These are phyloP conservation scores for Druon quercuslanigerum DNA, from an alignment of 1,140 invertebrate species.

Conservation along the genomic window DNA sequence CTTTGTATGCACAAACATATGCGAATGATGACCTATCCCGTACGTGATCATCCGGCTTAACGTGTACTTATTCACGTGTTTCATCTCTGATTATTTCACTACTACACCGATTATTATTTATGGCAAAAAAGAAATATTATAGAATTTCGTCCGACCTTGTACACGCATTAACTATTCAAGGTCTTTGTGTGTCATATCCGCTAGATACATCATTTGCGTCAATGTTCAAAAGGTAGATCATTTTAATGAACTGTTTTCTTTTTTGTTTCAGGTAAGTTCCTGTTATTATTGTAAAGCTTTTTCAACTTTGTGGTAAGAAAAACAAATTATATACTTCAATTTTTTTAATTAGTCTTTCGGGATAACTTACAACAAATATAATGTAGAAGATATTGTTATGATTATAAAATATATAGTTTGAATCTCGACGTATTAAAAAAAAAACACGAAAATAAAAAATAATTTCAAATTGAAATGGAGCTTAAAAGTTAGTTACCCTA, in stretches of 20 bases:
- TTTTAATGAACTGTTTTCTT: neutral
- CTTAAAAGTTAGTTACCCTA: no score
- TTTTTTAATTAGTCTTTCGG: no score
- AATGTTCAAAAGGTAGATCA: no score
- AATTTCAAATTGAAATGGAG: no score
- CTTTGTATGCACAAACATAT: neutral
- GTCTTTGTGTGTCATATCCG: no score
- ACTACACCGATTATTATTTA: neutral
- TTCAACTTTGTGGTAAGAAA: neutral
- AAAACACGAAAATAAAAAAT: no score
- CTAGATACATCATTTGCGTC: no score
- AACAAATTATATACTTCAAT: neutral
- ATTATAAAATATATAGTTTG: no score
- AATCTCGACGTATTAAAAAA: no score
- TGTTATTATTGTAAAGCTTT: neutral
- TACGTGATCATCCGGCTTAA: slow-evolving; percentile 20
- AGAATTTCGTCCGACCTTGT: neutral
- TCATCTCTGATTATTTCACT: neutral
- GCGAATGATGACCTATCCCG: neutral
- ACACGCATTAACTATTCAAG: no score
- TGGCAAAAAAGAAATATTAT: neutral
- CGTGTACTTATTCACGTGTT: neutral
- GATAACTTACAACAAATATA: no score
- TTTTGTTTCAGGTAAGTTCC: slow-evolving; percentile 36
- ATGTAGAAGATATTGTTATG: no score